Conservation (phyloP, 2,888 invertebrate genomes). For the Punctoribates punctum region DNA sequence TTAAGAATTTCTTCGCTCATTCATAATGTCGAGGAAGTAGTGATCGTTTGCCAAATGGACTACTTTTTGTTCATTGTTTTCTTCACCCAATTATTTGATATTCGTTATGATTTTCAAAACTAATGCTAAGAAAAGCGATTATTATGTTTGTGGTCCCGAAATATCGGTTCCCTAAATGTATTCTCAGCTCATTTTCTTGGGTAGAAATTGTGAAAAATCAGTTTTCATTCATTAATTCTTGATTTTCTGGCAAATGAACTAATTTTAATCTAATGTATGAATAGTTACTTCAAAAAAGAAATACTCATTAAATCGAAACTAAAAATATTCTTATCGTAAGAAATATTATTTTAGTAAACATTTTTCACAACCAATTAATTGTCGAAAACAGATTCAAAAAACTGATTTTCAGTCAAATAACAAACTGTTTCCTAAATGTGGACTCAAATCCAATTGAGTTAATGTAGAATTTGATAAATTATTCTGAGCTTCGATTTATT, state of each 20-base stretch:
- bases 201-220: not conserved
- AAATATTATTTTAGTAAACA: not conserved
- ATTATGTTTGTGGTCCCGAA: not conserved
- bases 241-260: not conserved
- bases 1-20: not conserved
- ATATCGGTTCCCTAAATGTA: not conserved
- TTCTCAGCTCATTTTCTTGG: not conserved
- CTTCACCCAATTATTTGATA: slow-evolving; percentile 14
- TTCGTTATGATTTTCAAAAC: not conserved
- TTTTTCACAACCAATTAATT: not conserved
- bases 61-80: not conserved
- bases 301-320: not conserved
- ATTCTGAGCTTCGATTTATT: slow-evolving; percentile 16
- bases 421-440: not conserved
- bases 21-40: slow-evolving; percentile 6
- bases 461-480: slow-evolving; percentile 11
- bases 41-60: not conserved
- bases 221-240: not conserved
- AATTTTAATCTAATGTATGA: not conserved
- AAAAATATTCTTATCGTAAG: not conserved
- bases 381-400: not conserved
- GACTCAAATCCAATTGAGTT: slow-evolving; percentile 4
- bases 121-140: not conserved
- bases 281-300: not conserved
- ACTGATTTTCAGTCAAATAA: not conserved